Evolutionary conservation across 2,888 invertebrate genomes (phyloP), one percentile per base, ranked within the genome.

Genomic region (Drosophila pseudotakahashii): DNA sequence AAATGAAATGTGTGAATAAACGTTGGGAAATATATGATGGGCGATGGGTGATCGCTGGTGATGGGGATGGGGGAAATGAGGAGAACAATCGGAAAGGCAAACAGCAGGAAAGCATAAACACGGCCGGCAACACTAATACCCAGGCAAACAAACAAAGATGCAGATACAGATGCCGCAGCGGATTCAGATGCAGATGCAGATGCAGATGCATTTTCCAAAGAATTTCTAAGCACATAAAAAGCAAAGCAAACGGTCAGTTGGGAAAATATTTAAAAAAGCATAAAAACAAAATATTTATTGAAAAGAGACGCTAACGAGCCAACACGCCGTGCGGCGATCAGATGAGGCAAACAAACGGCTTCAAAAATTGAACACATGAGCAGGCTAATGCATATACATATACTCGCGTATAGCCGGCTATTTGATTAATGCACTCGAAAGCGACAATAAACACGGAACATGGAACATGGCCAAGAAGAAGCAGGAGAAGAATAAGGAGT

Each of bases 271-370:
- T 88, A 88, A 82, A 82, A 88, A 88, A 86, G 86, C 88, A 82
- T 88, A 86, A 88, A 82, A 82, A 82, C 82, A 88, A 88, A 88
- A 88, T 88, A 88, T 88, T 88, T 82, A 88, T 88, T 82, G 86
- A 85, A 79, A 61, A 58, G 60, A 78, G 62, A 74, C 64, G 82
- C 73, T 85, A 82, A 82, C 88, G 75, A 79, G 70, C 69, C 57
- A 54, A 59, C 26, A 59, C 26, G 68, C 57, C 10, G 60, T 7
- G 60, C 14, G 42, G 67, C 75, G 75, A 75, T 73, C 41, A 10
- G 72, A 11, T 34, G 34, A 53, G 73, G 54, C 62, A 73, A 78
- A 66, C 76, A 76, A 87, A 76, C 69, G 70, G 44, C 81, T 68
- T 71, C 57, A 73, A 78, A 68, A 74, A 84, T 62, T 73, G 70